Conservation (phyloP, 1,140 invertebrate species). For the Homarus americanus region DNA sequence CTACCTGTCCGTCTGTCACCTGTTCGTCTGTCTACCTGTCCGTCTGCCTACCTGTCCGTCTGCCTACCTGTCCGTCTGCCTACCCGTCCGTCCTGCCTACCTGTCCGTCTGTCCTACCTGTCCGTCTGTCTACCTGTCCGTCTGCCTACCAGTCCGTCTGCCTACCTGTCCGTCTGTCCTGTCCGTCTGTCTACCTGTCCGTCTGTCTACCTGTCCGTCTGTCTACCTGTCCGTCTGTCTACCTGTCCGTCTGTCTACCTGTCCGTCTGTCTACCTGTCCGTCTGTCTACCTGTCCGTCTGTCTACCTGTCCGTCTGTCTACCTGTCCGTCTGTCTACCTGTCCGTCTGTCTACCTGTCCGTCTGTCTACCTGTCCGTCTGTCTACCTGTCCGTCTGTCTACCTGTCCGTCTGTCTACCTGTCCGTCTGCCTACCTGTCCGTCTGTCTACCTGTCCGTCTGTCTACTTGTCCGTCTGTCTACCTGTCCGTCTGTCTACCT, state of each 20-base stretch:
- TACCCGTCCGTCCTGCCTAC: background rate
- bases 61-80: no score
- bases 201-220: background rate
- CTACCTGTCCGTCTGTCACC: background rate
- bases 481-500: no score
- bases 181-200: no score
- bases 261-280: background rate
- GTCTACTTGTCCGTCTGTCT: background rate
- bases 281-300: background rate
- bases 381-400: no score
- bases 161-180: no score
- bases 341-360: background rate
- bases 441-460: no score
- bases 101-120: no score
- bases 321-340: slow-evolving; percentile 1
- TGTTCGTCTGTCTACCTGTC: background rate
- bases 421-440: background rate
- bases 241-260: no score
- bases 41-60: no score
- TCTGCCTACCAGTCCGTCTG: no score
- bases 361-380: background rate
- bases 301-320: background rate
- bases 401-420: background rate
- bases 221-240: background rate
- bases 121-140: no score